A percentile compares a stretch with the other conserved stretches of the same genome.
phyloP scores from a whole-genome alignment of 1,140 invertebrate genomes.

The Planococcus citri region DNA sequence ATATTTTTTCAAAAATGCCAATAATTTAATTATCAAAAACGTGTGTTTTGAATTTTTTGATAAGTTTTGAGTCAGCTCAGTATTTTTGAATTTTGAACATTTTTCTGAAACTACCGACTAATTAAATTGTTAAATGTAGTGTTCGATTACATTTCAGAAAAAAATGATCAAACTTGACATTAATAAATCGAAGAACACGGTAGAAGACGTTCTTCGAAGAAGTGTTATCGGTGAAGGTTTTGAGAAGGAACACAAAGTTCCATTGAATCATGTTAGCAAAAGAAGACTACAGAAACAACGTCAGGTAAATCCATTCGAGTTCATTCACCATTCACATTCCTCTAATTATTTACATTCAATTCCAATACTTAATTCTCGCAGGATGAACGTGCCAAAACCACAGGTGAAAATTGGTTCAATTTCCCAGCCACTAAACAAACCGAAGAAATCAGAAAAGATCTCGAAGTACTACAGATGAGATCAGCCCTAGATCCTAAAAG shows the following conservation, averaged over 20 bases:
- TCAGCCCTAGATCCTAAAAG: slow-evolving; percentile 80
- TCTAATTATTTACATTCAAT: background rate
- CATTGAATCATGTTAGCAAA: slow-evolving; percentile 45
- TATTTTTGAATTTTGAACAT: too few species aligned
- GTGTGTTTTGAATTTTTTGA: too few species aligned
- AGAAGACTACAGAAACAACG: slow-evolving; percentile 44
- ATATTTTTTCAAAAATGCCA: too few species aligned
- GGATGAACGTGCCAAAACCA: slow-evolving; percentile 56
- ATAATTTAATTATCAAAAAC: too few species aligned
- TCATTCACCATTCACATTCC: background rate
- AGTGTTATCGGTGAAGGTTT: slow-evolving; percentile 51
- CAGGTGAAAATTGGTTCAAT: slow-evolving; percentile 76
- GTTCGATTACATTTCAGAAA: too few species aligned
- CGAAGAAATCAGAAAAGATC: slow-evolving; percentile 71
- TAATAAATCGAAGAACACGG: background rate
- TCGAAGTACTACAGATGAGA: slow-evolving; percentile 81
- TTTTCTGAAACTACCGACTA: too few species aligned
- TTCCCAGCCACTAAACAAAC: slow-evolving; percentile 76
- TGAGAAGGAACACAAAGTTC: slow-evolving; percentile 47
- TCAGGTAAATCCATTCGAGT: slow-evolving; percentile 38
- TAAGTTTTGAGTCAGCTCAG: too few species aligned
- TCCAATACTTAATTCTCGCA: slow-evolving; percentile 29
- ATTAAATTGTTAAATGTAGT: too few species aligned
- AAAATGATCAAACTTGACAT: background rate
- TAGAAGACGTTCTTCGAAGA: slow-evolving; percentile 35